These are phyloP conservation scores for Polyergus mexicanus DNA, from an alignment of 1,140 invertebrate species.

Conservation along the genomic window DNA sequence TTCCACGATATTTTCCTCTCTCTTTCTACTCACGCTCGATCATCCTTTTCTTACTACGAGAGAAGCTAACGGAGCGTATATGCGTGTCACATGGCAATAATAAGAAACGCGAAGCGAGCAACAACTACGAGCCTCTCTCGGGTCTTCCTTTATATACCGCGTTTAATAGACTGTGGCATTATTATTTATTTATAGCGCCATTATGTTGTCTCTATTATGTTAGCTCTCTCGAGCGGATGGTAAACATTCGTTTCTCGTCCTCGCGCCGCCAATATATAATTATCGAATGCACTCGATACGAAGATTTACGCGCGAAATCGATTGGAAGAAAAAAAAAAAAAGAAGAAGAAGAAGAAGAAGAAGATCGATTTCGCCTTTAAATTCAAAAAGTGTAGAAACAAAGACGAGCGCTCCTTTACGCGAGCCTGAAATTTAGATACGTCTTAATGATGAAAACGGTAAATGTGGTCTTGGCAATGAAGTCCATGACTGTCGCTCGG, in stretches of 20 bases:
- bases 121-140: constrained; percentile 62
- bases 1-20: constrained; percentile 14
- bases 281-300: constrained; percentile 62
- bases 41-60: constrained; percentile 36
- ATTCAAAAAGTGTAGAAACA: not conserved
- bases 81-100: constrained; percentile 37
- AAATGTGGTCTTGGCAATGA: constrained; percentile 67
- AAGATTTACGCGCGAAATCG: constrained; percentile 17
- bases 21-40: not conserved
- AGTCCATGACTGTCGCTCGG: constrained; percentile 66
- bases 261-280: constrained; percentile 67
- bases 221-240: constrained; percentile 56
- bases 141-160: constrained; percentile 64
- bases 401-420: constrained; percentile 23
- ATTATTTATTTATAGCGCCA: constrained; percentile 81
- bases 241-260: constrained; percentile 65
- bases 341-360: too few species aligned
- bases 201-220: constrained; percentile 81
- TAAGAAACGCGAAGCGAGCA: constrained; percentile 67
- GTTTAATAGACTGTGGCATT: constrained; percentile 74
- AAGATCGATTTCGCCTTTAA: not conserved
- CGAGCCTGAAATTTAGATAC: constrained; percentile 51
- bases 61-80: constrained; percentile 48
- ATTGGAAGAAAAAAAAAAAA: too few species aligned
- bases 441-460: constrained; percentile 67